Evolutionary conservation across 1,140 invertebrate genomes (phyloP).

Genomic region (Drosophila melanogaster): DNA sequence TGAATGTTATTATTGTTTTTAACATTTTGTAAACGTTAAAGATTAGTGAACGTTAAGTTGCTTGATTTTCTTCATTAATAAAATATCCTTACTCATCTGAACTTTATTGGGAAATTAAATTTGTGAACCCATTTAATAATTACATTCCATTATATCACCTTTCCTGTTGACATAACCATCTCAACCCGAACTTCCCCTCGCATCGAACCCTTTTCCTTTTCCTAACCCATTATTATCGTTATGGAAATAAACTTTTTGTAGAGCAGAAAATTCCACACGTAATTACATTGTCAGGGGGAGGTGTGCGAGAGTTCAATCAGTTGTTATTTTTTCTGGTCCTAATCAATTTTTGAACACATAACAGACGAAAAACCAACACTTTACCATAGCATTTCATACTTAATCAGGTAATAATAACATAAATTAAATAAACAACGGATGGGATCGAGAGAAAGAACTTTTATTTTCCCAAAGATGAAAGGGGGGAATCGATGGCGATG

Average conservation of each 20-base stretch:
- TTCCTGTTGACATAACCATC: constrained; percentile 55
- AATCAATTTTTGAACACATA: constrained; percentile 75
- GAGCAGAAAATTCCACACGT: constrained; percentile 23
- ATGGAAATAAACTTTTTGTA: constrained; percentile 30
- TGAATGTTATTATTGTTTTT: too few species aligned
- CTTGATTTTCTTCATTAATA: too few species aligned
- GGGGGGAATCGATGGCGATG: constrained; percentile 25
- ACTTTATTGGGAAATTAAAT: background rate
- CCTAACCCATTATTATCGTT: constrained; percentile 17
- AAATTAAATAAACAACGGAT: constrained; percentile 79
- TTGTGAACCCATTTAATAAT: constrained; percentile 1
- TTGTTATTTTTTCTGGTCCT: constrained; percentile 49
- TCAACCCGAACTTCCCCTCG: background rate
- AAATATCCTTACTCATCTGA: background rate
- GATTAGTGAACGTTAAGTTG: too few species aligned
- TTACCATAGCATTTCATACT: constrained; percentile 57
- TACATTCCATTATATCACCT: constrained; percentile 29
- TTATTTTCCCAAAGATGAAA: constrained; percentile 63
- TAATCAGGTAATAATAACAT: constrained; percentile 82
- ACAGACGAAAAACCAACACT: constrained; percentile 51
- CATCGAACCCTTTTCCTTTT: constrained; percentile 9
- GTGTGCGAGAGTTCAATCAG: constrained; percentile 29
- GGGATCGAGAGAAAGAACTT: constrained; percentile 37
- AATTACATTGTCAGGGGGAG: constrained; percentile 37
- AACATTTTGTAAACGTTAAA: too few species aligned